Evolutionary conservation across 1,140 invertebrate species (phyloP).

Genomic region (Mamestra configurata): DNA sequence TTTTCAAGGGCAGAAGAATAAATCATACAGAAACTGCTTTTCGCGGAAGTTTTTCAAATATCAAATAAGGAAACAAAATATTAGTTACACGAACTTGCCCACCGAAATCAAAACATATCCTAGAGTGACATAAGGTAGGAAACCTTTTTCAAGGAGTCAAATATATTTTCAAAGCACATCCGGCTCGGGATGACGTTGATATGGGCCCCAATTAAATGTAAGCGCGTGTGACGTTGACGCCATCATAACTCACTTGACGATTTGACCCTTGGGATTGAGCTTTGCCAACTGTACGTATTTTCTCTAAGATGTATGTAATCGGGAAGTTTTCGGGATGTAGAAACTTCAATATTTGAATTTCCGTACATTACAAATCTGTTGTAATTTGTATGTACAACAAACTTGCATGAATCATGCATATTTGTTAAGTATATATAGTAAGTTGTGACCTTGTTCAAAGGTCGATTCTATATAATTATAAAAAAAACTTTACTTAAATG

Average conservation of each 20-base stretch:
- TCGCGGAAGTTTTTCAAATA: not conserved
- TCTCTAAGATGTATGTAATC: too few species aligned
- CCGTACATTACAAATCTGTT: too few species aligned
- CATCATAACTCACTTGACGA: conserved; percentile 45
- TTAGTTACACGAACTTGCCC: conserved; percentile 1
- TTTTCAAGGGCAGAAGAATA: not conserved
- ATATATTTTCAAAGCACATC: conserved; percentile 31
- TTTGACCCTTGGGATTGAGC: not conserved
- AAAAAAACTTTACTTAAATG: too few species aligned
- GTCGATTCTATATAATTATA: too few species aligned
- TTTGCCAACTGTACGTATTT: too few species aligned
- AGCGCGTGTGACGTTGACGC: conserved; percentile 13
- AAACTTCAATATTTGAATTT: too few species aligned
- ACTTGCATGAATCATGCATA: too few species aligned
- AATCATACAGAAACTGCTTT: not conserved
- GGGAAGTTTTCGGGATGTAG: too few species aligned
- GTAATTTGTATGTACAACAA: too few species aligned
- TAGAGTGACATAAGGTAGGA: conserved; percentile 15
- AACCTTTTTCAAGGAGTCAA: conserved; percentile 42
- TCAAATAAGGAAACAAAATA: conserved; percentile 9
- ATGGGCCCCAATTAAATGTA: conserved; percentile 46
- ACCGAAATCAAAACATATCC: conserved; percentile 23
- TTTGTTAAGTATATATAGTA: too few species aligned
- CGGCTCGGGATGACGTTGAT: conserved; percentile 31
- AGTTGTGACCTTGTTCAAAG: too few species aligned